Conservation (phyloP, 1,140 invertebrate genomes). For the Capitella teleta region DNA sequence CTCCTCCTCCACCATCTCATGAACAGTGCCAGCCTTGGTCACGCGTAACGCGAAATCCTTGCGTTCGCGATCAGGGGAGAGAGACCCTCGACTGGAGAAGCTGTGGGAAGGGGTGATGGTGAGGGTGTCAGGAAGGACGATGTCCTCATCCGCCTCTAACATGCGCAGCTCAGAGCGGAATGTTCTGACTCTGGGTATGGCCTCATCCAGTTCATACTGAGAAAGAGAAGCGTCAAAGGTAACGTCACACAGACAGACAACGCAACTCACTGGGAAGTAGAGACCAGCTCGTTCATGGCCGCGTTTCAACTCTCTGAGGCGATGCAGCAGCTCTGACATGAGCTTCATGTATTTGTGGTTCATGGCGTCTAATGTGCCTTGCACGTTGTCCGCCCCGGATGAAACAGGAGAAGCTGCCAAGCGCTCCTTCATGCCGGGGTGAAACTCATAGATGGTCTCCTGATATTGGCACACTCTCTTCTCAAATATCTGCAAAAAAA, state of each 20-base stretch:
- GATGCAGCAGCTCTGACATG: conserved; percentile 25
- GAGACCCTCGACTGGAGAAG: background rate
- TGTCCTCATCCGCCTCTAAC: conserved; percentile 31
- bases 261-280: conserved; percentile 10
- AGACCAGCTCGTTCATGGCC: conserved; percentile 10
- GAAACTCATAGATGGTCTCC: conserved; percentile 54
- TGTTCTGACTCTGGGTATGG: conserved; percentile 30
- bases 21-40: background rate
- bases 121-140: background rate
- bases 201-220: conserved; percentile 33
- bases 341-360: conserved; percentile 31
- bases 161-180: conserved; percentile 35
- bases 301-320: conserved; percentile 26
- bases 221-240: conserved; percentile 1
- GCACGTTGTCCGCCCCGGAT: conserved; percentile 1
- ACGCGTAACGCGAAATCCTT: background rate
- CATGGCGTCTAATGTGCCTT: conserved; percentile 67
- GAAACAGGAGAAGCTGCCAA: background rate
- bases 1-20: background rate
- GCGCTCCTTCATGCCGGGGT: background rate
- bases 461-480: conserved; percentile 73
- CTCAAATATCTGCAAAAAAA: conserved; percentile 67
- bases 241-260: too few species aligned
- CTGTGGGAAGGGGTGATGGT: background rate
- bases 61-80: background rate